A percentile compares a stretch with the other conserved stretches of the same genome.
phyloP scores from a whole-genome alignment of 53 echinoderm and acorn worm genomes.

The Mesocentrotus franciscanus region DNA sequence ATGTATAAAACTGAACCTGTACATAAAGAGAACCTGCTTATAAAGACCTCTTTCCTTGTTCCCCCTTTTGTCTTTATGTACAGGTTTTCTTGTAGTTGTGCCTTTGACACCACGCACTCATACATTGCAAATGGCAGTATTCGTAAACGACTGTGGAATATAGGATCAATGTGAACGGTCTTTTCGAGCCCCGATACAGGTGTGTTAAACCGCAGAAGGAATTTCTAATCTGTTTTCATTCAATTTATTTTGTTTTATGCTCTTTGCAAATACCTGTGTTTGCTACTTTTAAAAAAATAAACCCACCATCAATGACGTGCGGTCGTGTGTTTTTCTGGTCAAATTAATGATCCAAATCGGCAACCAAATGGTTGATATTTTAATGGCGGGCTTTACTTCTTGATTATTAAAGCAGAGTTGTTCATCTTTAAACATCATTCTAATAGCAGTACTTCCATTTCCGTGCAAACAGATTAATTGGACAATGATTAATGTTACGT shows the following conservation, averaged over 20 bases:
- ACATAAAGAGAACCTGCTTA: no score
- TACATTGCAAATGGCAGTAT: not conserved
- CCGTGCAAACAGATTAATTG: conserved; percentile 1
- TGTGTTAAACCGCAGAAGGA: conserved; percentile 28
- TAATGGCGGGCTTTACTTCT: not conserved
- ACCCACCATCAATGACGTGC: conserved; percentile 18
- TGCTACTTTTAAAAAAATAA: not conserved
- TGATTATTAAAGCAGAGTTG: not conserved
- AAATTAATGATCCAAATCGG: not conserved
- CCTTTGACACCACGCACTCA: no score
- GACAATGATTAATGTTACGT: not conserved
- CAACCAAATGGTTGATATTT: not conserved
- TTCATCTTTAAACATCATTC: not conserved
- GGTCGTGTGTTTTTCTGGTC: conserved; percentile 33
- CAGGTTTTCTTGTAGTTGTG: no score
- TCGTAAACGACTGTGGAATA: not conserved
- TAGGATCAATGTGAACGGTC: not conserved
- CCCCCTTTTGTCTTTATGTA: no score
- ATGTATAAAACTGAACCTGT: no score
- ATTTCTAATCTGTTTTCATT: conserved; percentile 30
- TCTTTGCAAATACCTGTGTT: conserved; percentile 17
- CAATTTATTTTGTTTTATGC: not conserved
- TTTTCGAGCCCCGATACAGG: not conserved
- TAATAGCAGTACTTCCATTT: not conserved
- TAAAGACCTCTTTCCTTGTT: no score